Evolutionary conservation across 2,888 invertebrate genomes (phyloP).

Genomic region (Elgonia sp.): DNA sequence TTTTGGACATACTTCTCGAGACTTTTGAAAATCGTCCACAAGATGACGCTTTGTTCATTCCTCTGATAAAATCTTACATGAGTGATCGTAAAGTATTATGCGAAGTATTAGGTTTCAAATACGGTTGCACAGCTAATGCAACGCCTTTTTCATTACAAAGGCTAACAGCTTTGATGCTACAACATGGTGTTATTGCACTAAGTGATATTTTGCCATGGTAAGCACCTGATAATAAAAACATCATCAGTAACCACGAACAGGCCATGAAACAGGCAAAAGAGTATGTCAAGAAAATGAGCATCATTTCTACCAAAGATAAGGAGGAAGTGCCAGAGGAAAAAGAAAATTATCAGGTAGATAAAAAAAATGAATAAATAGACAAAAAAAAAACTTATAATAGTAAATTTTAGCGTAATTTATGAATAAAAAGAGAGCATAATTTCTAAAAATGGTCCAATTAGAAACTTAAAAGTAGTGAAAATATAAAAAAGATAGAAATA

Average conservation of each 20-base stretch:
- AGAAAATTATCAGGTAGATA: slow-evolving; percentile 89
- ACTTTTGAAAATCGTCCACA: slow-evolving; percentile 96
- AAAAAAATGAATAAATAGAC: not conserved
- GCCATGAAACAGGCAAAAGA: slow-evolving; percentile 94
- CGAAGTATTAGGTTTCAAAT: slow-evolving; percentile 98
- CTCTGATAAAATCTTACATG: slow-evolving; percentile 95
- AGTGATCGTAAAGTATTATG: slow-evolving; percentile 95
- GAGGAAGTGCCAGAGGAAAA: slow-evolving; percentile 91
- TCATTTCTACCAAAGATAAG: slow-evolving; percentile 94
- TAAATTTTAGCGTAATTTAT: no score
- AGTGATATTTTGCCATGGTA: slow-evolving; percentile 97
- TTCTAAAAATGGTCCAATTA: no score
- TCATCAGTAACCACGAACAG: slow-evolving; percentile 94
- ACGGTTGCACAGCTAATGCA: slow-evolving; percentile 89
- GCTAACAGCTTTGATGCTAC: slow-evolving; percentile 95
- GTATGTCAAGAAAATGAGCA: slow-evolving; percentile 94
- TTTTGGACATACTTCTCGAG: slow-evolving; percentile 98
- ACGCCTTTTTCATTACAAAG: slow-evolving; percentile 95
- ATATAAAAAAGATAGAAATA: no score
- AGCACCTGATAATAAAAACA: slow-evolving; percentile 94
- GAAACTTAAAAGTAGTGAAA: no score
- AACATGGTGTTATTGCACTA: slow-evolving; percentile 94
- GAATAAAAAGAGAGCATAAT: no score
- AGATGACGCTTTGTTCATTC: slow-evolving; percentile 94
- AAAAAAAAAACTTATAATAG: no score